Base-by-base conservation (phyloP, 2,113 vertebrate genomes). In the Amphiprion percula region DNA sequence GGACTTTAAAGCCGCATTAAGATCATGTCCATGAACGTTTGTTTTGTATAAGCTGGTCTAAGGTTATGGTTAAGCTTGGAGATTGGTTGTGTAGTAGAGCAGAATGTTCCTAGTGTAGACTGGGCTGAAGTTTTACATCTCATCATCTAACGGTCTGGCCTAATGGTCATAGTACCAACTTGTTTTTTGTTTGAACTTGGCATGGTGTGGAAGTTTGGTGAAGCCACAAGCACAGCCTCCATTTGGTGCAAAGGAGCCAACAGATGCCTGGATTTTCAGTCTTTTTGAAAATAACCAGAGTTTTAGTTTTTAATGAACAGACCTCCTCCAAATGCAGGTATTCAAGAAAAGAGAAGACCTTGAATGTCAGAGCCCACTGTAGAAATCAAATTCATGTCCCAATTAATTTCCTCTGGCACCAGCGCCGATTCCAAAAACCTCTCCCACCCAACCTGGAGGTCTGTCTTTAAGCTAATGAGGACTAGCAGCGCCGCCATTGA, bases 391-490 rank as follows among this genome's bases (percentile, higher is more conserved):
- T 46, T 50, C 15, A 21, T 24, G 47, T 50, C 64, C 64, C 49
- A 69, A 74, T 74, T 85, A 65, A 33, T 77, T 69, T 69, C 47
- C 53, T 39, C 21, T 7, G 2, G 60, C 49, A 41, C n/a, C n/a
- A 26, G 26, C 1, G 15, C 9, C 39, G 19, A 71, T 41, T 44
- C 21, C n/a, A 53, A 10, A 50, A 30, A 66, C 49, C 53, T 49
- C 30, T 6, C 1, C 26, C 47, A 64, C n/a, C 52, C 37, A 61
- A 55, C 59, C 49, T 53, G 26, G 4, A 64, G 23, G 49, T 59
- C 55, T 49, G 62, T 16, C 44, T 69, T 67, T 14, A 26, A 30
- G 47, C 58, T 65, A 74, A 77, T 72, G 60, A 81, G 68, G 19
- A n/a, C 41, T 8, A 68, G 53, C 52, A 63, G 55, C 52, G 64